These are phyloP conservation scores for Pseudopleuronectes americanus DNA, from an alignment of 2,797 vertebrate species.

Conservation along the genomic window DNA sequence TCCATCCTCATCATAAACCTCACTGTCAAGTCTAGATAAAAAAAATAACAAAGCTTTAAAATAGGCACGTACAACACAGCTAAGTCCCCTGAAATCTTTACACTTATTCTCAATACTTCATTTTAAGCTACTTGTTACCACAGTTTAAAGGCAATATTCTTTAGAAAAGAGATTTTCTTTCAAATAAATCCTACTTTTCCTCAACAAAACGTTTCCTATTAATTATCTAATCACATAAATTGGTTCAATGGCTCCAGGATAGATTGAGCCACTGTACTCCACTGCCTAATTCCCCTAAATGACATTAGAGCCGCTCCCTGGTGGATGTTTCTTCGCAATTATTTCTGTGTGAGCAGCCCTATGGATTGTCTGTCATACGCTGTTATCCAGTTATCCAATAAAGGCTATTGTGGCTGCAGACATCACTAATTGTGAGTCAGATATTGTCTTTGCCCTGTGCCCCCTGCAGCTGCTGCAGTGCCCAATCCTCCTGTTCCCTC, in stretches of 20 bases:
- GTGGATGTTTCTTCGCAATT: constrained; percentile 45
- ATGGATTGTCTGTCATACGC: constrained; percentile 58
- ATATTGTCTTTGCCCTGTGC: constrained; percentile 1
- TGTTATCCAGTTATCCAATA: constrained; percentile 50
- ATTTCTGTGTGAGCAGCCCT: constrained; percentile 29
- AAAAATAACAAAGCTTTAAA: background rate
- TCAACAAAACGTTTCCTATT: constrained; percentile 12
- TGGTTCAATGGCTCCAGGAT: constrained; percentile 30
- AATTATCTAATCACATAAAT: constrained; percentile 40
- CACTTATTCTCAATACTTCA: no score
- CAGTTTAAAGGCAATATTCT: background rate
- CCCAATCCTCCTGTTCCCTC: background rate
- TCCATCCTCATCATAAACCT: constrained; percentile 92
- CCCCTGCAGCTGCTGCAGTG: background rate
- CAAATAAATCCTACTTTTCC: background rate
- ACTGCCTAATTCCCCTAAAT: constrained; percentile 39
- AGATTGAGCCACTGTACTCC: constrained; percentile 16
- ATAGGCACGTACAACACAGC: background rate
- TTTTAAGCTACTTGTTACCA: background rate
- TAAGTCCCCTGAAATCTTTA: no score
- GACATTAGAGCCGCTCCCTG: constrained; percentile 54
- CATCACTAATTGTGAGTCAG: constrained; percentile 26
- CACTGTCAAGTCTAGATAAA: constrained; percentile 83
- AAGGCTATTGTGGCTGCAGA: constrained; percentile 27
- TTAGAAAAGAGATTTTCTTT: background rate